Conservation (phyloP, 2,888 invertebrate genomes). For the Lutraria lutraria region DNA sequence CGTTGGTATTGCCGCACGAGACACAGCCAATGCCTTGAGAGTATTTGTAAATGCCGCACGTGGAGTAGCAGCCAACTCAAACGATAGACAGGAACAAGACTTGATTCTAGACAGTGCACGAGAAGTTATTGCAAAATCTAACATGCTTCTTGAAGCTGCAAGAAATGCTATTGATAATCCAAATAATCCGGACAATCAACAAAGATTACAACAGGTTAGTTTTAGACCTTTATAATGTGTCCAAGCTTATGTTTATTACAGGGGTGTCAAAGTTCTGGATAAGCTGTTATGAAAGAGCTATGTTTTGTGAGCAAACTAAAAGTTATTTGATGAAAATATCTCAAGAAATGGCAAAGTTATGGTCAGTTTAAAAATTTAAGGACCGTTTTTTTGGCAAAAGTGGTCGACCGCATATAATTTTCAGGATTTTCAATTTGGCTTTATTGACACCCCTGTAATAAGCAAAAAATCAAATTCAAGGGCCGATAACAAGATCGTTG, state of each 20-base stretch:
- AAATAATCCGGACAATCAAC: slow-evolving; percentile 89
- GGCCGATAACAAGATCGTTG: too few species aligned
- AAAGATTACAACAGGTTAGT: slow-evolving; percentile 90
- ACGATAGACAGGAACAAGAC: slow-evolving; percentile 87
- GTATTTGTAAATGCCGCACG: slow-evolving; percentile 92
- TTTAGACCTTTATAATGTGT: neutral
- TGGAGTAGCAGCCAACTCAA: slow-evolving; percentile 88
- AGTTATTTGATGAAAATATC: too few species aligned
- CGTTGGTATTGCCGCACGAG: slow-evolving; percentile 93
- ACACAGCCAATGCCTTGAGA: slow-evolving; percentile 92
- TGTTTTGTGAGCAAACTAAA: too few species aligned
- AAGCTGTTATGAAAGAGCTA: too few species aligned
- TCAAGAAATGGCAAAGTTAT: too few species aligned
- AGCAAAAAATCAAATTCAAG: too few species aligned
- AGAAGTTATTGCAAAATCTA: slow-evolving; percentile 93
- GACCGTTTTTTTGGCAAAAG: too few species aligned
- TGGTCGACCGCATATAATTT: too few species aligned
- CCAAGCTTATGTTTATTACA: neutral
- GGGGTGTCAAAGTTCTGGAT: too few species aligned
- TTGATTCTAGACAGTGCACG: slow-evolving; percentile 89
- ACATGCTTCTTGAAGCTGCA: slow-evolving; percentile 93
- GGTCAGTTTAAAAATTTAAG: too few species aligned
- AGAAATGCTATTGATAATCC: slow-evolving; percentile 91
- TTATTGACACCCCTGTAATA: too few species aligned
- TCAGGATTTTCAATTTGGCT: too few species aligned